Base-by-base conservation (phyloP, 2,888 invertebrate species). In the Noctuana brunneofusca region DNA sequence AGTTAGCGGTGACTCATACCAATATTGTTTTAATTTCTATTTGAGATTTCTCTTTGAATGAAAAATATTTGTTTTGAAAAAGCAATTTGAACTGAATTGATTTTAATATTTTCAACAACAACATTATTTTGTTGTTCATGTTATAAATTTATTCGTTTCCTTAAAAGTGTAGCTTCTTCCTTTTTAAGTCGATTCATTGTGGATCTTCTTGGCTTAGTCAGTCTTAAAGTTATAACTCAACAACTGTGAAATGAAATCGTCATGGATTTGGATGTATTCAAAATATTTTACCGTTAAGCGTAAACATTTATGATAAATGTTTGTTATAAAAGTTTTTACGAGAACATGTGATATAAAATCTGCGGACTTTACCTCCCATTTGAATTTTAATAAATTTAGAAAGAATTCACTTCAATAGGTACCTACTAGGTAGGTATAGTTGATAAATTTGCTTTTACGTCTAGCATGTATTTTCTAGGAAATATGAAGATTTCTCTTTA, bases 401-500 rank as follows among this genome's bases (percentile, higher is more conserved):
- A 16, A 16, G 14, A 2, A 43, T 16, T 43, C 16, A 27, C 27
- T 43, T 6, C 14, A 43, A 43, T 43, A 43, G 9, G 12, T 35
- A 18, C 18, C 16, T 18, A 18, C 9, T 43, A 38, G n/a, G n/a
- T 8, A 27, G 27, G 8, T 8, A 27, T 27, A 27, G 18, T 48
- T 48, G 12, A 24, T 12, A 49, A 18, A 8, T 50, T 62, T 55
- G 55, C 14, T 6, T 50, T 50, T 12, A 38, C 8, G 55, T 62
- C 55, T 62, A 18, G 27, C 38, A 53, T 18, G 38, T 49, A 38
- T 53, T 55, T 32, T 55, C 20, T 35, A 9, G 53, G 38, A n/a
- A 55, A 41, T 54, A 43, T 55, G 56, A 24, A 49, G 55, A 62
- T 62, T 55, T 56, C 54, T 38, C 54, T 49, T 41, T 56, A 63